A percentile compares a stretch with the other conserved stretches of the same genome.
Evolutionary conservation across 1,140 invertebrate species (phyloP).

Genomic region (Caerostris darwini): DNA sequence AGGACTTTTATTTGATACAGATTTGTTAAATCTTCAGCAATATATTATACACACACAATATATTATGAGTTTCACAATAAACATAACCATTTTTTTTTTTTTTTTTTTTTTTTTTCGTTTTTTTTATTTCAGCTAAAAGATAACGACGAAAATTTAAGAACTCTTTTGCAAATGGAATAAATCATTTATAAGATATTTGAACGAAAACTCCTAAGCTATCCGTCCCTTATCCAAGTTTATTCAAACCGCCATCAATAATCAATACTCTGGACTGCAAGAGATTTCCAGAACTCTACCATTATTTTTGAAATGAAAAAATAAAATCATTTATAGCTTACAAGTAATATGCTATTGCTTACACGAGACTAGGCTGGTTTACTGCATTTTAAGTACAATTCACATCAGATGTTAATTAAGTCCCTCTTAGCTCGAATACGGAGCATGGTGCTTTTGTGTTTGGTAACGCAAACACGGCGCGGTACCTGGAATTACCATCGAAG

Average conservation of each 20-base stretch:
- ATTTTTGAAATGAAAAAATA: neutral
- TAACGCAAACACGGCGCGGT: neutral
- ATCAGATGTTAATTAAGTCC: neutral
- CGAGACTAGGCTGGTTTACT: neutral
- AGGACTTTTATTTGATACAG: too few species aligned
- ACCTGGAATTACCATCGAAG: slow-evolving; percentile 1
- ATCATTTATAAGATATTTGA: too few species aligned
- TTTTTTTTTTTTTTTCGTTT: too few species aligned
- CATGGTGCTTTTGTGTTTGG: neutral
- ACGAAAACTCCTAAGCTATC: neutral
- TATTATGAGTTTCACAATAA: too few species aligned
- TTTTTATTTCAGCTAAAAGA: too few species aligned
- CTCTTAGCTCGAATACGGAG: neutral
- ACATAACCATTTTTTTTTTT: too few species aligned
- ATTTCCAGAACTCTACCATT: too few species aligned
- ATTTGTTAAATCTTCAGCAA: too few species aligned
- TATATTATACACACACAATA: too few species aligned
- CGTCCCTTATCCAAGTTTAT: neutral
- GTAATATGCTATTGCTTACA: neutral
- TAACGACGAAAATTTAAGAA: too few species aligned
- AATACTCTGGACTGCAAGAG: neutral
- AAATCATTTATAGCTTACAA: neutral
- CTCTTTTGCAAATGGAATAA: too few species aligned
- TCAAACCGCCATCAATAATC: neutral
- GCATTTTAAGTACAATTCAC: neutral